phyloP scores from a whole-genome alignment of 2,888 invertebrate species.

The Odiellus spinosus region DNA sequence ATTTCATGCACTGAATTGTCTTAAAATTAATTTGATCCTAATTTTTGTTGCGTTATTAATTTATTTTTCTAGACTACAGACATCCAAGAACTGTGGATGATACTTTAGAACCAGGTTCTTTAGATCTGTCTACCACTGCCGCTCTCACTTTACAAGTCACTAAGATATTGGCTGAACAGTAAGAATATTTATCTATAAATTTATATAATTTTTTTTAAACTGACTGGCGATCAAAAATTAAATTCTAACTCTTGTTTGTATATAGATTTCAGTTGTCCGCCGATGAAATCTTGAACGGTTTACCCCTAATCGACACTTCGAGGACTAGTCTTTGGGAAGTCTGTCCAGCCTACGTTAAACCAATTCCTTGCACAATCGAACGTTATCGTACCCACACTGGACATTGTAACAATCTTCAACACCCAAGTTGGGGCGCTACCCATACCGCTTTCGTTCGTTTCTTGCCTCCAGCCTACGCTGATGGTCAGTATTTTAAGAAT shows the following conservation, averaged over 20 bases:
- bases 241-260: not conserved
- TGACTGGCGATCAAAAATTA: too few species aligned
- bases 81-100: not conserved
- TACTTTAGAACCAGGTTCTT: not conserved
- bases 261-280: conserved; percentile 21
- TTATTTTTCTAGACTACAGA: not conserved
- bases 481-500: conserved; percentile 38
- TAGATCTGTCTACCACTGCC: not conserved
- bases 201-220: too few species aligned
- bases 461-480: conserved; percentile 56
- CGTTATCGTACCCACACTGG: conserved; percentile 52
- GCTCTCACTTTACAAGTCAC: not conserved
- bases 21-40: too few species aligned
- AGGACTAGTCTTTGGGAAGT: conserved; percentile 23
- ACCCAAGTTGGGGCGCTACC: conserved; percentile 52
- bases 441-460: conserved; percentile 55
- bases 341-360: conserved; percentile 23
- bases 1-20: too few species aligned
- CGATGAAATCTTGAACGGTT: conserved; percentile 23
- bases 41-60: too few species aligned
- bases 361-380: conserved; percentile 17
- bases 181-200: too few species aligned
- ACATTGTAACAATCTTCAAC: conserved; percentile 52
- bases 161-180: not conserved
- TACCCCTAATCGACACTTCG: conserved; percentile 25